These are phyloP conservation scores for Leptoclinus maculatus DNA, from an alignment of 2,797 vertebrate species.

Conservation along the genomic window DNA sequence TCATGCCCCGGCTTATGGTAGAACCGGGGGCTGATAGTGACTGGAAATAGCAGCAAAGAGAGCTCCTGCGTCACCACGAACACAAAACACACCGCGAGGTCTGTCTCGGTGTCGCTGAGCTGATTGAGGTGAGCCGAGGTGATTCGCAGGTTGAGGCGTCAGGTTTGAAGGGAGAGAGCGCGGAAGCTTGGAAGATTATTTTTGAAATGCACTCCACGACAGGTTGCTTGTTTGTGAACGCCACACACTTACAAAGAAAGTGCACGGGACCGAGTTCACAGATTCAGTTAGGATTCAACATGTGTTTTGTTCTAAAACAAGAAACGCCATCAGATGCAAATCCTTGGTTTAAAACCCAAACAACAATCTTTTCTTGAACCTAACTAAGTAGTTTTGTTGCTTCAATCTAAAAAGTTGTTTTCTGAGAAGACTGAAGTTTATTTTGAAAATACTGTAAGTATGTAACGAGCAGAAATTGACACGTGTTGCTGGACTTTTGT, in stretches of 20 bases:
- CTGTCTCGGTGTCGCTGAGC: not conserved
- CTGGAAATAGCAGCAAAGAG: constrained; percentile 56
- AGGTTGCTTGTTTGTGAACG: not conserved
- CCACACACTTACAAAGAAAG: too few species aligned
- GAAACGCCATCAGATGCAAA: not conserved
- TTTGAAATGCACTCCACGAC: not conserved
- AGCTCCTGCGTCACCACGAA: constrained; percentile 41
- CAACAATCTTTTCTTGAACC: too few species aligned
- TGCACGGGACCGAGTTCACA: too few species aligned
- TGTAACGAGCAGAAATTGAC: too few species aligned
- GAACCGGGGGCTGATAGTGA: constrained; percentile 46
- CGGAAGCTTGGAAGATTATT: constrained; percentile 9
- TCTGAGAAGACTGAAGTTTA: too few species aligned
- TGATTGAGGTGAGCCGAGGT: constrained; percentile 30
- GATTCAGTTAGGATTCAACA: not conserved
- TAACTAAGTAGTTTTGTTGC: too few species aligned
- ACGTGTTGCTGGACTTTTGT: too few species aligned
- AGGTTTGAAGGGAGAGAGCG: not conserved
- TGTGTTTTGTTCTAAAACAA: not conserved
- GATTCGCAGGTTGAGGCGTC: constrained; percentile 7
- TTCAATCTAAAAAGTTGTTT: too few species aligned
- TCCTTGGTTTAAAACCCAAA: not conserved
- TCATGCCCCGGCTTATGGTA: constrained; percentile 45
- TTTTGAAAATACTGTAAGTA: too few species aligned
- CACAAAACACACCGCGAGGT: not conserved